A percentile compares a stretch with the other conserved stretches of the same genome.
Evolutionary conservation across 1,140 invertebrate species (phyloP).

Genomic region (Branchinecta lynchi): DNA sequence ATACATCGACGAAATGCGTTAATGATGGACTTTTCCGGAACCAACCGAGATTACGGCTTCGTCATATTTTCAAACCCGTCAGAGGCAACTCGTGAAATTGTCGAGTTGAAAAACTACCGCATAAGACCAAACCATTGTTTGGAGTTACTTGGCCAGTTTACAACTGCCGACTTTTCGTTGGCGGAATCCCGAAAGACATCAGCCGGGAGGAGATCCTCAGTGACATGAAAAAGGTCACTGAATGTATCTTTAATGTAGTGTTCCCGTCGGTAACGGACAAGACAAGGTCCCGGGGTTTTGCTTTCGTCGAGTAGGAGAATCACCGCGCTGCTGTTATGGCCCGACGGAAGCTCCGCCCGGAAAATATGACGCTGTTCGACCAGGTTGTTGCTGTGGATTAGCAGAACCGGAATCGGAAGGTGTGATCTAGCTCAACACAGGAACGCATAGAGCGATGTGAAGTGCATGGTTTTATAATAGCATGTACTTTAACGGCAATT

Average conservation of each 20-base stretch:
- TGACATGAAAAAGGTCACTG: constrained; percentile 38
- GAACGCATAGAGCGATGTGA: no score
- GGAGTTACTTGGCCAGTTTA: constrained; percentile 37
- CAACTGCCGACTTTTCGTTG: constrained; percentile 41
- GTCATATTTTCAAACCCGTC: constrained; percentile 33
- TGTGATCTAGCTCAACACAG: no score
- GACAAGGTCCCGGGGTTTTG: constrained; percentile 40
- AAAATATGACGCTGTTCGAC: constrained; percentile 17
- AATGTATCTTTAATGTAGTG: constrained; percentile 37
- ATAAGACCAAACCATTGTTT: constrained; percentile 34
- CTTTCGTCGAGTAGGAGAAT: constrained; percentile 41
- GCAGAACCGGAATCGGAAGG: constrained; percentile 40
- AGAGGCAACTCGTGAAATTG: constrained; percentile 35
- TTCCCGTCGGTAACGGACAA: constrained; percentile 35
- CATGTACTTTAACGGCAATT: no score
- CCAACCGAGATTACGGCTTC: constrained; percentile 40
- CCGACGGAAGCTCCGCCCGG: constrained; percentile 33
- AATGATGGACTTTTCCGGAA: constrained; percentile 41
- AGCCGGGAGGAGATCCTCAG: constrained; percentile 34
- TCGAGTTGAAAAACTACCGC: constrained; percentile 37
- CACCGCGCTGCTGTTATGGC: constrained; percentile 40
- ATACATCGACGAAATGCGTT: constrained; percentile 38
- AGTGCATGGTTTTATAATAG: no score
- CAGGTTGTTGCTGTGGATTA: constrained; percentile 40
- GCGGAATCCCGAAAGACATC: constrained; percentile 39